A percentile compares a stretch with the other conserved stretches of the same genome.
phyloP scores from a whole-genome alignment of 2,888 invertebrate species.

The Eupithecia inturbata region DNA sequence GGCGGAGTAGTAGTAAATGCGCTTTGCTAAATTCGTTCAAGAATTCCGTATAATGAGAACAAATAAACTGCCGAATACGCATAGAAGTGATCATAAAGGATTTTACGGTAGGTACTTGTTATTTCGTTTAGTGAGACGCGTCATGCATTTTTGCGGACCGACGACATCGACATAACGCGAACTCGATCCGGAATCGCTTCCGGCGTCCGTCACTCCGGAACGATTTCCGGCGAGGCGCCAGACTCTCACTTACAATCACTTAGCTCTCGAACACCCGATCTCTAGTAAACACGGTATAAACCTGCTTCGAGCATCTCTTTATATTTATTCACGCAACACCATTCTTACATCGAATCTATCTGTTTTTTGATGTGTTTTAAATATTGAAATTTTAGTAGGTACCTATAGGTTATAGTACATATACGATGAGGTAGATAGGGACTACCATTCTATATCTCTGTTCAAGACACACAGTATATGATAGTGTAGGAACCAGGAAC shows the following conservation, averaged over 20 bases:
- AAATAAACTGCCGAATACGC: slow-evolving; percentile 33
- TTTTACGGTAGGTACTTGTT: slow-evolving; percentile 39
- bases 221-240: slow-evolving; percentile 81
- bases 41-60: slow-evolving; percentile 33
- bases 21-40: slow-evolving; percentile 32
- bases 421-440: neutral
- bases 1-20: slow-evolving; percentile 20
- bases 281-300: slow-evolving; percentile 57
- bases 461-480: slow-evolving; percentile 7
- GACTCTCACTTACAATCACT: slow-evolving; percentile 81
- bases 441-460: neutral
- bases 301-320: slow-evolving; percentile 41
- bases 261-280: slow-evolving; percentile 70
- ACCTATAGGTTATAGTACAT: no score
- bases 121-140: slow-evolving; percentile 24
- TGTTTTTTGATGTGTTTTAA: slow-evolving; percentile 19
- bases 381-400: slow-evolving; percentile 7
- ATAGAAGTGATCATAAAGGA: slow-evolving; percentile 43
- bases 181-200: slow-evolving; percentile 79
- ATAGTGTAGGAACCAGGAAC: neutral
- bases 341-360: slow-evolving; percentile 23
- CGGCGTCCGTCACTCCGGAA: slow-evolving; percentile 81
- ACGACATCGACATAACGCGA: slow-evolving; percentile 72
- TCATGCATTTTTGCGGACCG: slow-evolving; percentile 34
- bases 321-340: slow-evolving; percentile 45